Evolutionary conservation across 2,113 vertebrate species (phyloP), one percentile per base, ranked within the genome.

Genomic region (Gymnogyps californianus): DNA sequence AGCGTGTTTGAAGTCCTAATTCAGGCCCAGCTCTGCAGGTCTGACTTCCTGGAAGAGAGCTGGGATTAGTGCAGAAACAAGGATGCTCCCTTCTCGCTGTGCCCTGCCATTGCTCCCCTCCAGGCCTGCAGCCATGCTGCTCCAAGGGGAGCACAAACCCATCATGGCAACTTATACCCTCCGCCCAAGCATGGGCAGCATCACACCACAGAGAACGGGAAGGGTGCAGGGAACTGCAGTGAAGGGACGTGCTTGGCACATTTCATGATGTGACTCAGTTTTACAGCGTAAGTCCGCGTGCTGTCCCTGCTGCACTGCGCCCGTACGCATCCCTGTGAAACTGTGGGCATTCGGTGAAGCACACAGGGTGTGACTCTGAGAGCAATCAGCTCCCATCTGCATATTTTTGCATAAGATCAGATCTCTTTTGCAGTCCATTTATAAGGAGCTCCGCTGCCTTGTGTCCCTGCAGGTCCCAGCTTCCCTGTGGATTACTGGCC

Each of bases 241-340:
- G 0, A 54, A 74, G 32, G 67, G 71, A 51, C 1, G 4, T 10
- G 80, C 42, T n/a, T 24, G 46, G 62, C 66, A 32, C 10, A 24
- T 20, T n/a, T n/a, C 44, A 11, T 0, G 13, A 3, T 8, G 3
- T 29, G 85, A 72, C 20, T 85, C 59, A 38, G n/a, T 46, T 80
- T 38, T 75, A n/a, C 25, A 42, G 10, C 1, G 2, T 29, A 38
- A 87, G 19, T 67, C 36, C 38, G n/a, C 1, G 5, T 51, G 76
- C 67, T 81, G 54, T 38, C 72, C 64, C 83, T 78, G 72, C 25
- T 91, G 38, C 32, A 7, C 38, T 26, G 49, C 0, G 4, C 34
- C 44, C 1, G 0, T 7, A 8, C 0, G 0, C n/a, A 36, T 31
- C 74, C 42, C 75, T 40, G 66, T 26, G n/a, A 24, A 62, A 8